These are phyloP conservation scores for Sciurus niger DNA, from an alignment of 2,113 vertebrate genomes.

Conservation along the genomic window DNA sequence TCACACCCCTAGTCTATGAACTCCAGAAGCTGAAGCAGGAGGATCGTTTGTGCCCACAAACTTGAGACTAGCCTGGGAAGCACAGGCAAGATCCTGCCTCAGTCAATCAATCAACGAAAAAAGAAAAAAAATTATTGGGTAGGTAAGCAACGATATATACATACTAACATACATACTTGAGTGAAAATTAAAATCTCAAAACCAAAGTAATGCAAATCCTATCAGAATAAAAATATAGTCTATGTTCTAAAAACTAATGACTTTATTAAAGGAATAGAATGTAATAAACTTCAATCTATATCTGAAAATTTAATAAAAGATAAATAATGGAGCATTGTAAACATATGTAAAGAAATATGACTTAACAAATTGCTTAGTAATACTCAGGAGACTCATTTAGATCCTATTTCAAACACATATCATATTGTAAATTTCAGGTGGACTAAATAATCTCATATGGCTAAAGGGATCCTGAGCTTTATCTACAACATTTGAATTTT, in stretches of 20 bases:
- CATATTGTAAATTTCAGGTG: background rate
- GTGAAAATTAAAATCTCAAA: slow-evolving; percentile 55
- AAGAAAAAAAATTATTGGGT: background rate
- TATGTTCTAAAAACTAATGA: slow-evolving; percentile 18
- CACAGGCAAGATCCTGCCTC: background rate
- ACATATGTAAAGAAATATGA: background rate
- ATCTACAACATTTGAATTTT: background rate
- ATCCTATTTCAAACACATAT: background rate
- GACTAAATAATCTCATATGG: background rate
- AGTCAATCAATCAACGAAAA: background rate
- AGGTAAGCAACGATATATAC: background rate
- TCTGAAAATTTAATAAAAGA: slow-evolving; percentile 38
- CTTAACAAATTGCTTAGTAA: slow-evolving; percentile 15
- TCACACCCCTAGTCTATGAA: background rate
- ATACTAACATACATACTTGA: background rate
- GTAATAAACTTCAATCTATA: background rate
- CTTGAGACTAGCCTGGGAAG: background rate
- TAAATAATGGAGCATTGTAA: slow-evolving; percentile 21
- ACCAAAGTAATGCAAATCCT: background rate
- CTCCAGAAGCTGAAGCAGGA: background rate
- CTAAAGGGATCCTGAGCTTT: slow-evolving; percentile 8
- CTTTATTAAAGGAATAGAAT: slow-evolving; percentile 17
- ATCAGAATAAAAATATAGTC: slow-evolving; percentile 35
- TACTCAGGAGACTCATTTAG: slow-evolving; percentile 53
- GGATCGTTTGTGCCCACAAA: background rate